Conservation (phyloP, 2,113 vertebrate genomes). For the Apteryx owenii region DNA sequence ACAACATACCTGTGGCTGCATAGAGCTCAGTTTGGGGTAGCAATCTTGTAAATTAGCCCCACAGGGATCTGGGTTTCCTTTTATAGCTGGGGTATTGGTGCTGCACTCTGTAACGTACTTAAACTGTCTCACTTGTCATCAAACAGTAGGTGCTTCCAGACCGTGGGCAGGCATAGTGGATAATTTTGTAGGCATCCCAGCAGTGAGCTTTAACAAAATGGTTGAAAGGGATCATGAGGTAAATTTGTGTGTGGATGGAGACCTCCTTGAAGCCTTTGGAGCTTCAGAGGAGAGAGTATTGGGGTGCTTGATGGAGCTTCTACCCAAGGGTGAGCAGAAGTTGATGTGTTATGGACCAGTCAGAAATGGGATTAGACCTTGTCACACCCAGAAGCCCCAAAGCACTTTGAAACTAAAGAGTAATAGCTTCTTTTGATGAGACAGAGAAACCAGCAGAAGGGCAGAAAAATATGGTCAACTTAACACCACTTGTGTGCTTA, state of each 20-base stretch:
- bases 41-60: background rate
- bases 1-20: accelerated
- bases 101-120: background rate
- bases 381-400: background rate
- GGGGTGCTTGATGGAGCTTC: background rate
- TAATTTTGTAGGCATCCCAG: background rate
- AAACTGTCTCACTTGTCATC: background rate
- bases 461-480: background rate
- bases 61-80: background rate
- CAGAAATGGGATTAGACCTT: background rate
- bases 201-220: background rate
- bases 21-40: background rate
- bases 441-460: background rate
- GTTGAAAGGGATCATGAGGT: background rate
- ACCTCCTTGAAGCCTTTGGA: background rate
- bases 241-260: background rate
- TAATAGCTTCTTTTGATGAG: background rate
- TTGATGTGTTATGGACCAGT: background rate
- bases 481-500: background rate
- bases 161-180: no score
- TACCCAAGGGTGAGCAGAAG: background rate
- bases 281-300: background rate
- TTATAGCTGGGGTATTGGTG: background rate
- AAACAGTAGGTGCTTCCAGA: background rate
- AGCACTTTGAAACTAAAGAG: background rate